Base-by-base conservation (phyloP, 2,888 invertebrate species). In the Tiliacea aurago region DNA sequence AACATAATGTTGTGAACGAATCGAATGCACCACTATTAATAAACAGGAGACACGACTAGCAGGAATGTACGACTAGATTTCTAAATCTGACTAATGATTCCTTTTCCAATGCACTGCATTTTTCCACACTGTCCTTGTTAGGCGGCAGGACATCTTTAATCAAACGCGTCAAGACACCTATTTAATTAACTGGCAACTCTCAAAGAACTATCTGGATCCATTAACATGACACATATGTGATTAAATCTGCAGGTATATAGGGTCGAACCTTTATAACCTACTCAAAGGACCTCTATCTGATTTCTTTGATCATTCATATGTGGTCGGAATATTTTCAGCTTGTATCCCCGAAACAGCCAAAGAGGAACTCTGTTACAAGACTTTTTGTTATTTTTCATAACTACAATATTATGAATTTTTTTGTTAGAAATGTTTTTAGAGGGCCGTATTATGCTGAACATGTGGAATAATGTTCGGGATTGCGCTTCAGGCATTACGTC, bases 241-340 rank as follows among this genome's bases (percentile, higher is more conserved):
- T 79, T 75, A 77, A 70, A 77, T 62, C 63, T 53, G 18, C 59
- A 45, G 9, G 9, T 53, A 41, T 45, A 51, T 51, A 33, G 45
- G 55, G 10, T 18, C 13, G 47, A 72, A 67, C 61, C 72, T 58
- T 62, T 63, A 37, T 28, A 59, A 53, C 51, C 23, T 28, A 56
- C 55, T 59, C 70, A 83, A 85, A 85, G 62, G 63, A 55, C 43
- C 55, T 47, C 47, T 69, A 78, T 78, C 63, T 59, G 56, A 70
- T 70, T 62, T 73, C 86, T 87, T 90, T 90, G 86, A 89, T 90
- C 85, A 73, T 76, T 84, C 77, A 78, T 71, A 82, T 87, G 65
- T 80, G 70, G 72, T 45, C 63, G 61, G 72, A 74, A 81, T 80
- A 84, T 80, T 78, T 78, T 78, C 69, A 71, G 53, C 77, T 49